Percentiles rank a stretch among this genome's conserved stretches.
Conservation (phyloP, 2,113 vertebrate genomes). For the Zootoca vivipara region DNA sequence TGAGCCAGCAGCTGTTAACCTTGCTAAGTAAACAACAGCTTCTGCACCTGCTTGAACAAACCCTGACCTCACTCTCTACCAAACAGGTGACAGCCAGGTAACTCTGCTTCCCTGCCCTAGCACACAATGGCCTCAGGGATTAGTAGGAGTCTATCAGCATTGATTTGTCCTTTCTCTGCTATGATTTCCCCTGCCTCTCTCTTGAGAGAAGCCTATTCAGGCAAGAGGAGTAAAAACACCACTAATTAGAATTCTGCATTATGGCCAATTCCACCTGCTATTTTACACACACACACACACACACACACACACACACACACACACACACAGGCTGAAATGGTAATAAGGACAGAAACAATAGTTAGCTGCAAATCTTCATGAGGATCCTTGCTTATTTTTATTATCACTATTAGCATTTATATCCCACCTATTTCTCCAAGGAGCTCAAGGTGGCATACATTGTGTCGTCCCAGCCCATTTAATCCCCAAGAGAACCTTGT, state of each 20-base stretch:
- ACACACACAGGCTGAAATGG: neutral
- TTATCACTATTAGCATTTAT: too few relatives aligned
- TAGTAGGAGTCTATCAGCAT: constrained; percentile 18
- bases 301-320: neutral
- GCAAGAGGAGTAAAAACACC: constrained; percentile 13
- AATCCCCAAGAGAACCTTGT: too few relatives aligned
- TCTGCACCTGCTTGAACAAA: constrained; percentile 71
- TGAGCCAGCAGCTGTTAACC: constrained; percentile 47
- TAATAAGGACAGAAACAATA: neutral
- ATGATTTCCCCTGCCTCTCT: constrained; percentile 31
- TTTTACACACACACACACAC: neutral
- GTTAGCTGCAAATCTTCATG: neutral
- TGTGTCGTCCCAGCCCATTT: too few relatives aligned
- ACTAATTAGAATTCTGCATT: constrained; percentile 47
- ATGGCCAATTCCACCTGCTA: constrained; percentile 33
- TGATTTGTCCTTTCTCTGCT: constrained; percentile 23
- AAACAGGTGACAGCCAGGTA: constrained; percentile 28
- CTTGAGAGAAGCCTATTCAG: neutral
- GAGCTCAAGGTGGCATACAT: too few relatives aligned
- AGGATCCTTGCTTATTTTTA: neutral
- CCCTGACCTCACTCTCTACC: constrained; percentile 34
- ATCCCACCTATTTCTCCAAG: too few relatives aligned
- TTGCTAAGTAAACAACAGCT: constrained; percentile 78
- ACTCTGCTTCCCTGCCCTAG: constrained; percentile 22
- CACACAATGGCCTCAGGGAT: constrained; percentile 23